Conservation (phyloP, 2,888 invertebrate species). For the Lepeophtheirus nordmannii region DNA sequence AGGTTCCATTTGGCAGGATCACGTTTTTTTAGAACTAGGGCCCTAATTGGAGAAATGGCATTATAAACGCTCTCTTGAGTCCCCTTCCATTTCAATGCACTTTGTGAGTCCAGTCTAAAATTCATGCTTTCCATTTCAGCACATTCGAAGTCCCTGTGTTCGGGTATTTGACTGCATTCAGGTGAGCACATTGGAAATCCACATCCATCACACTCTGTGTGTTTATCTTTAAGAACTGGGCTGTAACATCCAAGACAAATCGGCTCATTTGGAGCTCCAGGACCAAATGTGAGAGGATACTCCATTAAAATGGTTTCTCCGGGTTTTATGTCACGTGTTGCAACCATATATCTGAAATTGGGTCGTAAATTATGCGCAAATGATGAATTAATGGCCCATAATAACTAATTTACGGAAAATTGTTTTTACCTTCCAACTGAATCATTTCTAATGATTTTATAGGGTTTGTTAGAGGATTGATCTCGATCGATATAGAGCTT, state of each 20-base stretch:
- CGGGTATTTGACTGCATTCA: not conserved
- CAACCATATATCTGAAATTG: constrained; percentile 17
- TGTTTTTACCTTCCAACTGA: constrained; percentile 13
- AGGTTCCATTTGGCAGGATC: constrained; percentile 5
- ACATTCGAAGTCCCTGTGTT: constrained; percentile 14
- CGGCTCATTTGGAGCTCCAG: constrained; percentile 3
- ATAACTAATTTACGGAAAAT: not conserved
- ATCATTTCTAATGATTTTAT: constrained; percentile 20
- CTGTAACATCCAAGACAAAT: constrained; percentile 17
- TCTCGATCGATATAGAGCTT: constrained; percentile 3
- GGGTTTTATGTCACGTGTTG: constrained; percentile 16
- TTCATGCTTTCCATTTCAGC: not conserved
- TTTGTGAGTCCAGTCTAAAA: not conserved
- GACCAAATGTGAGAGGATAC: constrained; percentile 12
- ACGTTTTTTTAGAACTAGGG: not conserved
- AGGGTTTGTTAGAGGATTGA: constrained; percentile 11
- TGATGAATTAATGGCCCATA: not conserved
- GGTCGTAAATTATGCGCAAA: not conserved
- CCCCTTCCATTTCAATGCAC: not conserved
- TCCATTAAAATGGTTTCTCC: constrained; percentile 17
- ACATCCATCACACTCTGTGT: constrained; percentile 7
- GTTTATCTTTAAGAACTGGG: not conserved
- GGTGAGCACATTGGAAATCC: constrained; percentile 5
- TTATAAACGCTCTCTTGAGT: not conserved
- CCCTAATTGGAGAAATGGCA: constrained; percentile 11